Evolutionary conservation across 2,113 vertebrate genomes (phyloP).

Genomic region (Xyliphius kryptos): DNA sequence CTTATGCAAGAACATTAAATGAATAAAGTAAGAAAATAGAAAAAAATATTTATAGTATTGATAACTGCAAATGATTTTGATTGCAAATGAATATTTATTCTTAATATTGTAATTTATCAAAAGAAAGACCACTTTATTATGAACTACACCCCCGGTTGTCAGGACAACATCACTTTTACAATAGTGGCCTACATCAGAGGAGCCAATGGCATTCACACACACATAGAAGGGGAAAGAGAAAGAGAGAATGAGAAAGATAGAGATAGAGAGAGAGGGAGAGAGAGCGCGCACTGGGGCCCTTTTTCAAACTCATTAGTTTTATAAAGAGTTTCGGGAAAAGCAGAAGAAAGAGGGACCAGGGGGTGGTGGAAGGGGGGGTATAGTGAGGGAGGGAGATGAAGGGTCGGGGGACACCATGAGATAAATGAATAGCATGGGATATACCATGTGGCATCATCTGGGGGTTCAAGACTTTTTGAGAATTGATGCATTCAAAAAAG

Average conservation of each 20-base stretch:
- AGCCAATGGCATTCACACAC: constrained; percentile 15
- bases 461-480: constrained; percentile 50
- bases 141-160: constrained; percentile 11
- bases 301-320: constrained; percentile 72
- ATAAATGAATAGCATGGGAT: constrained; percentile 67
- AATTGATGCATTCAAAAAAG: constrained; percentile 6
- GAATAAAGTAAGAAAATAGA: no score
- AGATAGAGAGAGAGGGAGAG: no score
- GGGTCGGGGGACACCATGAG: constrained; percentile 58
- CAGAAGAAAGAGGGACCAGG: constrained; percentile 51
- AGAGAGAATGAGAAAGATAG: no score
- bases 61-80: no score
- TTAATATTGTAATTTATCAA: no score
- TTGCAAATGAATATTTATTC: no score
- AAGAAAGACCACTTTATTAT: no score
- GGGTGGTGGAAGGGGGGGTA: constrained; percentile 45
- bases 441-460: constrained; percentile 54
- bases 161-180: constrained; percentile 24
- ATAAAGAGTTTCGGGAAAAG: constrained; percentile 66
- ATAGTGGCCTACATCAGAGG: constrained; percentile 10
- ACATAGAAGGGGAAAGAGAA: constrained; percentile 3
- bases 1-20: no score
- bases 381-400: constrained; percentile 20
- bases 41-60: no score
- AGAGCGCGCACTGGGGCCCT: constrained; percentile 48